Base-by-base conservation (phyloP, 1,140 invertebrate species). In the Sesamia nonagrioides region DNA sequence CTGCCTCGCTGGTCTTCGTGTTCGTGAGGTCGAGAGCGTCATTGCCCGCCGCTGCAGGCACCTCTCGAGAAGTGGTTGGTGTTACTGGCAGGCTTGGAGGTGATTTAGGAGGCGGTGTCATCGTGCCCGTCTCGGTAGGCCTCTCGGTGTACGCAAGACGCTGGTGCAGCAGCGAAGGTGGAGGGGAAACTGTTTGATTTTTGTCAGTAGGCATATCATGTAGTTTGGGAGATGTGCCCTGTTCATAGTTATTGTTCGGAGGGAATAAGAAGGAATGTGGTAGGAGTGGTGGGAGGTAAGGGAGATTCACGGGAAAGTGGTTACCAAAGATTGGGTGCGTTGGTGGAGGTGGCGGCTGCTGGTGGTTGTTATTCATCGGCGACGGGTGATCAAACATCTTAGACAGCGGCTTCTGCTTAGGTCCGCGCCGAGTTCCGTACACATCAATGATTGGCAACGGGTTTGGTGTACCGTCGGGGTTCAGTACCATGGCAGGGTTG, bases 401-500 rank as follows among this genome's bases (percentile, higher is more conserved):
- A n/a, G 79, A 80, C 11, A 88, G 54, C 0, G 95, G 85, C 80
- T 97, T 97, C 82, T 96, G 96, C 84, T 98, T 98, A 0, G 98
- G 98, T 0, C 98, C 98, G 0, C 98, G 96, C 6, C 98, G 95
- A 0, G 97, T 98, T 4, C 98, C 98, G 84, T 99, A 98, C 0
- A 99, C 97, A 90, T 99, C 98, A 78, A 99, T 98, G 0, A 98
- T 97, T 0, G 97, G 97, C 37, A 97, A 89, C 0, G 97, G 97
- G 92, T 98, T 98, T 0, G 97, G 97, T 0, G 97, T 97, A 2
- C 98, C 98, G 82, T 99, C 98, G 17, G 97, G 96, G 86, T 99
- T 98, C 1, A 99, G 92, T 0, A 98, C 98, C 95, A 97, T 97
- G 0, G 97, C 97, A 0, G 98, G 98, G 82, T 97, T 96, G 89